Evolutionary conservation across 2,888 invertebrate species (phyloP).

Genomic region (Caenorhabditis angaria): DNA sequence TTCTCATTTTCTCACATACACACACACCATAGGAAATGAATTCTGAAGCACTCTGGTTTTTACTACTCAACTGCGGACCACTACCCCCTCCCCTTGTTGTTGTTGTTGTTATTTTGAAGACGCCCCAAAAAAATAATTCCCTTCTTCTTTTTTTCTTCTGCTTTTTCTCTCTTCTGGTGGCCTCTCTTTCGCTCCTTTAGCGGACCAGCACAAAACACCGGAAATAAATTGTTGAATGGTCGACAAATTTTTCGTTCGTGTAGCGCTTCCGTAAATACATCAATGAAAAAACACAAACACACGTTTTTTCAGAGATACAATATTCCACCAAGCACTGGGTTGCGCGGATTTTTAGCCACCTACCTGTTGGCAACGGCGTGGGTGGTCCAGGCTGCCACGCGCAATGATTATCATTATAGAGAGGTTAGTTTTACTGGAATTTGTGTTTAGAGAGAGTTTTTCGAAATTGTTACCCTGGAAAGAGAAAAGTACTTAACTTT

Average conservation of each 20-base stretch:
- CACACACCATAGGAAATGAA: slow-evolving; percentile 4
- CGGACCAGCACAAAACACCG: slow-evolving; percentile 6
- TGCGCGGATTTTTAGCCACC: slow-evolving; percentile 27
- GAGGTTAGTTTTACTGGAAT: slow-evolving; percentile 24
- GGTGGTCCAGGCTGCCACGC: slow-evolving; percentile 39
- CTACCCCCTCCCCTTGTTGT: slow-evolving; percentile 10
- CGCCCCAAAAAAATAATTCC: background rate
- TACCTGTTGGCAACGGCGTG: slow-evolving; percentile 48
- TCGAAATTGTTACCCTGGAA: too few relatives aligned
- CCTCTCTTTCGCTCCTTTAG: slow-evolving; percentile 5
- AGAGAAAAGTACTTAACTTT: too few relatives aligned
- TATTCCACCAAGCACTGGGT: slow-evolving; percentile 39
- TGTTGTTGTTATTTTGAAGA: slow-evolving; percentile 28
- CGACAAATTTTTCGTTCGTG: background rate
- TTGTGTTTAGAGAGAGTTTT: background rate
- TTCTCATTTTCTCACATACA: background rate
- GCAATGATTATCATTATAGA: slow-evolving; percentile 36
- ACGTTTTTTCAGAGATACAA: slow-evolving; percentile 34
- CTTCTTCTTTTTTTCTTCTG: slow-evolving; percentile 12
- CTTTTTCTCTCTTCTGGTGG: slow-evolving; percentile 2
- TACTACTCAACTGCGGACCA: background rate
- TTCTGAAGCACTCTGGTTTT: background rate
- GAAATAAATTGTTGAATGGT: slow-evolving; percentile 29
- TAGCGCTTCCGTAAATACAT: background rate
- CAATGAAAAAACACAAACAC: background rate